A percentile compares a stretch with the other conserved stretches of the same genome.
These are phyloP conservation scores for Conops quadrifasciatus DNA, from an alignment of 2,888 invertebrate genomes.

Conservation along the genomic window DNA sequence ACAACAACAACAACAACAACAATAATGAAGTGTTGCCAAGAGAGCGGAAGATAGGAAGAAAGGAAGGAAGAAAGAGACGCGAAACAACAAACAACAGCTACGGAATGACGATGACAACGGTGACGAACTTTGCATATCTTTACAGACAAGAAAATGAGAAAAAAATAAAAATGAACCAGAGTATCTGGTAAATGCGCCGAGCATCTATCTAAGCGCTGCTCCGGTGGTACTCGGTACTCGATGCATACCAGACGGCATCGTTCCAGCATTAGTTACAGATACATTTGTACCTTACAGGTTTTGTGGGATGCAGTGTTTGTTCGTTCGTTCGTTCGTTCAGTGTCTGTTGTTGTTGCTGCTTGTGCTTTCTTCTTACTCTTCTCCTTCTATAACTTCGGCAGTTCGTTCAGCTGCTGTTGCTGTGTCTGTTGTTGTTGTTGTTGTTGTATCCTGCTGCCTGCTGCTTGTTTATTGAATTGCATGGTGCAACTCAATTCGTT, in stretches of 20 bases:
- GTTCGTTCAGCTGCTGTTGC: not conserved
- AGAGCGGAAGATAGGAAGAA: not conserved
- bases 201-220: slow-evolving; percentile 4
- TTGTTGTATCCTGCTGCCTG: slow-evolving; percentile 13
- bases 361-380: not conserved
- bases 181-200: slow-evolving; percentile 15
- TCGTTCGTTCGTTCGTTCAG: no score
- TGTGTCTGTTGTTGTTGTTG: slow-evolving; percentile 2
- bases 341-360: no score
- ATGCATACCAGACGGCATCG: slow-evolving; percentile 21
- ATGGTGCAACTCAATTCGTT: slow-evolving; percentile 29
- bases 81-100: not conserved
- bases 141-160: not conserved
- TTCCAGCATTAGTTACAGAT: slow-evolving; percentile 35
- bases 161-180: no score
- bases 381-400: not conserved
- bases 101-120: slow-evolving; percentile 11
- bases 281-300: slow-evolving; percentile 38
- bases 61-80: no score
- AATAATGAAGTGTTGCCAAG: not conserved
- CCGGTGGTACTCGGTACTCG: slow-evolving; percentile 4
- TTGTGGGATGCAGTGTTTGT: slow-evolving; percentile 23
- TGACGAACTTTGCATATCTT: slow-evolving; percentile 33
- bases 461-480: slow-evolving; percentile 31
- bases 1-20: not conserved